A percentile compares a stretch with the other conserved stretches of the same genome.
Conservation (phyloP, 2,113 vertebrate genomes). For the Gorsachius goisagi region DNA sequence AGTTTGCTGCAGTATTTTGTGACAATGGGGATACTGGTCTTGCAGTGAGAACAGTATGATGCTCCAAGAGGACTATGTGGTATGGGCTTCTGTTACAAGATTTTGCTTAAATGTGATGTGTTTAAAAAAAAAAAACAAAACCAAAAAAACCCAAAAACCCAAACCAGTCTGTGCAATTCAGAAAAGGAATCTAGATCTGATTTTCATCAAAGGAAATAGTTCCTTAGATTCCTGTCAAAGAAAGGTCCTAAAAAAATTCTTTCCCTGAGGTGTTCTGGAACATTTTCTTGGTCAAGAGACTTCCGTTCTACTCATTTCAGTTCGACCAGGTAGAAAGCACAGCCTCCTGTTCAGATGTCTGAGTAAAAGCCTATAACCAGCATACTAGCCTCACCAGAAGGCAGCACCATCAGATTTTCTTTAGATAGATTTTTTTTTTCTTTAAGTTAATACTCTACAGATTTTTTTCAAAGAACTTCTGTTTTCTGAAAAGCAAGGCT, state of each 20-base stretch:
- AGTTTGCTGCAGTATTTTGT: neutral
- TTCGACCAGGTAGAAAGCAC: neutral
- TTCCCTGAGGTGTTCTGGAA: rapidly evolving
- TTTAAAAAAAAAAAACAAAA: neutral
- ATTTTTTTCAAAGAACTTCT: neutral
- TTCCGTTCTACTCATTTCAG: neutral
- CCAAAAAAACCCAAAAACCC: too few relatives aligned
- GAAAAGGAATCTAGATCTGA: neutral
- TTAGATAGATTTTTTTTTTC: neutral
- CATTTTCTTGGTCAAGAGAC: neutral
- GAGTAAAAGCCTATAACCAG: neutral
- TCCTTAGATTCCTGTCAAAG: neutral
- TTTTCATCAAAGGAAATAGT: neutral
- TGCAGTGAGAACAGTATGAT: neutral
- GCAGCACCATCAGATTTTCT: neutral
- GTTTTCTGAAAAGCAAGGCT: neutral
- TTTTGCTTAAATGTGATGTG: neutral
- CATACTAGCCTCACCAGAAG: neutral
- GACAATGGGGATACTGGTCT: neutral
- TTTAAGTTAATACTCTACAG: neutral
- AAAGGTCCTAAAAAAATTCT: neutral
- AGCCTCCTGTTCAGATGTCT: neutral
- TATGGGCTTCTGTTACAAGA: neutral
- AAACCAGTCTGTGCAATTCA: neutral
- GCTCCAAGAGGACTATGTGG: neutral